A percentile compares a stretch with the other conserved stretches of the same genome.
These are phyloP conservation scores for Dinoponera quadriceps DNA, from an alignment of 1,140 invertebrate species.

Conservation along the genomic window DNA sequence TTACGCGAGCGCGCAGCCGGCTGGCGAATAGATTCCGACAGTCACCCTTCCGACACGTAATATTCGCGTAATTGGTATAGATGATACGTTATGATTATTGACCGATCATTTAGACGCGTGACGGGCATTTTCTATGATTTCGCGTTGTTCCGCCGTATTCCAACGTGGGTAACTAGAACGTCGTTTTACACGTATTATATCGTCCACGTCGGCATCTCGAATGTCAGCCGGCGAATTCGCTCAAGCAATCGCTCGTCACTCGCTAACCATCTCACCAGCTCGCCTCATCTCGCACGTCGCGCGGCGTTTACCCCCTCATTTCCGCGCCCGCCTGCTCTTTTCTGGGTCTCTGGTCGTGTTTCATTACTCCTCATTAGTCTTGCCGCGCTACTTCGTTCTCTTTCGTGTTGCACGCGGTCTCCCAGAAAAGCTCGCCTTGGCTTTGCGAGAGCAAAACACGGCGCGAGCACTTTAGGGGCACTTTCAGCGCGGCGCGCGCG, in stretches of 20 bases:
- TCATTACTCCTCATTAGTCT: conserved; percentile 66
- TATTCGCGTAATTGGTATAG: neutral
- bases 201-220: neutral
- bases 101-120: neutral
- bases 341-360: conserved; percentile 30
- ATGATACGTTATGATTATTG: neutral
- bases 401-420: conserved; percentile 19
- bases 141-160: neutral
- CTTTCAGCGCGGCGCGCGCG: too few relatives aligned
- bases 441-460: conserved; percentile 42
- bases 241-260: conserved; percentile 17
- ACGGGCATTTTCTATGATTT: neutral
- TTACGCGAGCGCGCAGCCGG: too few relatives aligned
- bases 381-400: conserved; percentile 17
- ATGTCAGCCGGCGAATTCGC: neutral
- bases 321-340: conserved; percentile 22
- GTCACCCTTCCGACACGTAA: neutral
- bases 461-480: conserved; percentile 42
- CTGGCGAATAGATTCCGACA: neutral
- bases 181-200: neutral
- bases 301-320: conserved; percentile 36
- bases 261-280: too few relatives aligned
- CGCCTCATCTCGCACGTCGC: neutral
- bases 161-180: neutral
- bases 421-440: conserved; percentile 42